phyloP scores from a whole-genome alignment of 2,888 invertebrate genomes.

The Ceriagrion tenellum region DNA sequence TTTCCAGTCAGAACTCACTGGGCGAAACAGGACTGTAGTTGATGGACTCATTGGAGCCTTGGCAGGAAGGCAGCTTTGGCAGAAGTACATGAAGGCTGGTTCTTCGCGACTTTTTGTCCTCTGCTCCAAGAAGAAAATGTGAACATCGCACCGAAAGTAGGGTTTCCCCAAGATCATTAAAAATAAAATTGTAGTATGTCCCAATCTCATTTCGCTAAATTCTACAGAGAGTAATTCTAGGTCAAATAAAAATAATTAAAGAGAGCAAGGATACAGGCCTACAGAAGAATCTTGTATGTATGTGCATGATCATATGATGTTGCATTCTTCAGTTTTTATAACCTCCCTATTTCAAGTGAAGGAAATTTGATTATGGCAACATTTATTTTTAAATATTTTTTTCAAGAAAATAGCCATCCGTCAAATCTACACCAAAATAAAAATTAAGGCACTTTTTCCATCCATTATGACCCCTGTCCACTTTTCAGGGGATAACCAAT shows the following conservation, averaged over 20 bases:
- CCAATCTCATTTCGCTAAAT: background rate
- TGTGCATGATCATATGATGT: no score
- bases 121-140: conserved; percentile 67
- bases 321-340: no score
- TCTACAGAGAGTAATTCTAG: conserved; percentile 45
- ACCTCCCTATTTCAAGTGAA: no score
- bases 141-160: background rate
- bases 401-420: no score
- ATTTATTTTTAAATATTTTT: no score
- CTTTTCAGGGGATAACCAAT: no score
- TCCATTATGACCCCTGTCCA: no score
- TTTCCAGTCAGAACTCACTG: conserved; percentile 75
- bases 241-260: background rate
- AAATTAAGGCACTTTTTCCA: no score
- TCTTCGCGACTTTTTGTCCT: conserved; percentile 77
- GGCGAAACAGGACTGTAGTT: conserved; percentile 82
- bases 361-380: no score
- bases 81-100: conserved; percentile 79
- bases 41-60: conserved; percentile 80
- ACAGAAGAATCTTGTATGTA: background rate
- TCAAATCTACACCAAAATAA: no score
- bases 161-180: background rate
- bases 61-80: conserved; percentile 79
- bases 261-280: no score
- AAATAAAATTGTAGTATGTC: background rate